phyloP scores from a whole-genome alignment of 2,888 invertebrate genomes.

The Mamestra brassicae region DNA sequence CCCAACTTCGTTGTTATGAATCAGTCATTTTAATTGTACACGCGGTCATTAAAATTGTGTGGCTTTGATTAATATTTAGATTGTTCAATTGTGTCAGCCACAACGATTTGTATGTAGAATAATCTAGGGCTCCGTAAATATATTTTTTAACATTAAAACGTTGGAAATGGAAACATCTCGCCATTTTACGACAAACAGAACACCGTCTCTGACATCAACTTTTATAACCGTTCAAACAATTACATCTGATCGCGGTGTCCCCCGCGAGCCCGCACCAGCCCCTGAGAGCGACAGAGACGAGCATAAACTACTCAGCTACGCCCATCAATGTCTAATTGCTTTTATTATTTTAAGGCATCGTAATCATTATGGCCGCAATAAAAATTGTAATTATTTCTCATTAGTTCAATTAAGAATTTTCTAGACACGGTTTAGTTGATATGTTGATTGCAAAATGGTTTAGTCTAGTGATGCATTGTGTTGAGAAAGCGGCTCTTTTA shows the following conservation, averaged over 20 bases:
- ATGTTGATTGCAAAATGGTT: conserved; percentile 87
- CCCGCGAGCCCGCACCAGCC: conserved; percentile 70
- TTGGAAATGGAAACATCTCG: conserved; percentile 83
- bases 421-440: conserved; percentile 89
- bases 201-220: conserved; percentile 89
- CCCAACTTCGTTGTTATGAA: conserved; percentile 78
- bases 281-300: conserved; percentile 79
- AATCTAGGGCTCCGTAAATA: conserved; percentile 58
- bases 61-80: conserved; percentile 78
- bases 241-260: conserved; percentile 87
- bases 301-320: conserved; percentile 81
- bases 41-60: conserved; percentile 74
- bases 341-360: conserved; percentile 91
- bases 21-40: conserved; percentile 83
- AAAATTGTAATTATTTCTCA: conserved; percentile 91
- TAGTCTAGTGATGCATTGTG: conserved; percentile 81
- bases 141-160: conserved; percentile 76
- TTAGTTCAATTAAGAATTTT: conserved; percentile 91
- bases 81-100: conserved; percentile 67
- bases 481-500: conserved; percentile 83
- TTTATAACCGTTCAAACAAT: conserved; percentile 91
- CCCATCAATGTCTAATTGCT: conserved; percentile 90
- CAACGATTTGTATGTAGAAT: conserved; percentile 45
- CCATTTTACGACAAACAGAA: conserved; percentile 89
- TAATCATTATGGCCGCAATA: conserved; percentile 90